Conservation (phyloP, 2,797 vertebrate species). For the Gallinago stenura region DNA sequence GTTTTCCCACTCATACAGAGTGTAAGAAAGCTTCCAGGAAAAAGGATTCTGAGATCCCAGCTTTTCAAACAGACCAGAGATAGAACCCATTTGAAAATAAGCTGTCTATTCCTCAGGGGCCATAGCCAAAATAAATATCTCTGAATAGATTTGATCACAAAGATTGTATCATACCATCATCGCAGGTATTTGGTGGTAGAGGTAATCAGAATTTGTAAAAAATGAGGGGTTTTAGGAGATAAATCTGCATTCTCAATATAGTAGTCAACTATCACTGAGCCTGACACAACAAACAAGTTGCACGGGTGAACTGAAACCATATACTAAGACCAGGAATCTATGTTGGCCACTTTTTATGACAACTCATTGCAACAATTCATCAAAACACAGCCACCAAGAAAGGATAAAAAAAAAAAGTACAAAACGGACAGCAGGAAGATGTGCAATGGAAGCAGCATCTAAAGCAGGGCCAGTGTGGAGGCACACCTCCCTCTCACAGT, state of each 20-base stretch:
- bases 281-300: background rate
- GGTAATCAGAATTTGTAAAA: background rate
- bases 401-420: background rate
- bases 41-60: background rate
- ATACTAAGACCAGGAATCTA: background rate
- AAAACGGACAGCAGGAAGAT: background rate
- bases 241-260: background rate
- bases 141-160: background rate
- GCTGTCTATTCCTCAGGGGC: background rate
- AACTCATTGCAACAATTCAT: background rate
- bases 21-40: background rate
- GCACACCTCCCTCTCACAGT: background rate
- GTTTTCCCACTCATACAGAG: background rate
- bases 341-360: background rate
- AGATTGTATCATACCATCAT: background rate
- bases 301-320: background rate
- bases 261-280: background rate
- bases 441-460: background rate
- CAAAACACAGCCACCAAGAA: background rate
- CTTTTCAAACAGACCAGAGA: background rate
- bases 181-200: background rate
- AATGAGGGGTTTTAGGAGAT: fast-evolving
- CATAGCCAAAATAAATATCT: background rate
- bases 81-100: background rate
- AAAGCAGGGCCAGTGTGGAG: background rate